Evolutionary conservation across 1,140 invertebrate species (phyloP), one percentile per base, ranked within the genome.

Genomic region (Heliothis virescens): DNA sequence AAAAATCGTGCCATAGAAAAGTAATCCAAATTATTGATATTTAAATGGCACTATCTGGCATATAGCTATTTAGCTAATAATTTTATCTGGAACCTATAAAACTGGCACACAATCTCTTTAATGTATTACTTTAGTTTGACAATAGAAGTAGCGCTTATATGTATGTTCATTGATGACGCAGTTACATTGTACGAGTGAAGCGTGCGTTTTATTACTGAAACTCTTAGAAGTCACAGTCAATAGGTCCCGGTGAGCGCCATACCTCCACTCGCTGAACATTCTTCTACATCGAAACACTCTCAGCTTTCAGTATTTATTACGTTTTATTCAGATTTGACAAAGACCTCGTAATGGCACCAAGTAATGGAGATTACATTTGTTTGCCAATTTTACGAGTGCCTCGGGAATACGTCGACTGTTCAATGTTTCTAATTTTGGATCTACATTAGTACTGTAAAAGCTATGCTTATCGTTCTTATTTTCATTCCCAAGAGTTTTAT

Each of bases 381-480:
- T 41, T 41, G 26, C 41, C 26, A 41, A 47, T 47, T 63, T 63
- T 34, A 63, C 34, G 34, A 34, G 62, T 41, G 29, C 9, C 13
- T n/a, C 18, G 29, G 29, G 13, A 41, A 47, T 41, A 9, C 15
- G 29, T 2, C 26, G 34, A n/a, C 12, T n/a, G 15, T 41, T 10
- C 34, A 13, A 16, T 47, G 62, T 47, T n/a, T 63, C 1, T 63
- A 63, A 63, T 41, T 41, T 41, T 63, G 62, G 62, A 63, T 9
- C 34, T 41, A 63, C 62, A 63, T 63, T 63, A 63, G 62, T 63
- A n/a, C 1, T n/a, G 15, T 47, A 2, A 63, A 63, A 29, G 34
- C 16, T 47, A 15, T n/a, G 29, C 2, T 2, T 47, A 16, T 16
- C 60, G 21, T 10, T 3, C 1, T 34, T 34, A 62, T 62, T n/a